Conservation (phyloP, 2,797 vertebrate species). For the Rhadinocentrus ornatus region DNA sequence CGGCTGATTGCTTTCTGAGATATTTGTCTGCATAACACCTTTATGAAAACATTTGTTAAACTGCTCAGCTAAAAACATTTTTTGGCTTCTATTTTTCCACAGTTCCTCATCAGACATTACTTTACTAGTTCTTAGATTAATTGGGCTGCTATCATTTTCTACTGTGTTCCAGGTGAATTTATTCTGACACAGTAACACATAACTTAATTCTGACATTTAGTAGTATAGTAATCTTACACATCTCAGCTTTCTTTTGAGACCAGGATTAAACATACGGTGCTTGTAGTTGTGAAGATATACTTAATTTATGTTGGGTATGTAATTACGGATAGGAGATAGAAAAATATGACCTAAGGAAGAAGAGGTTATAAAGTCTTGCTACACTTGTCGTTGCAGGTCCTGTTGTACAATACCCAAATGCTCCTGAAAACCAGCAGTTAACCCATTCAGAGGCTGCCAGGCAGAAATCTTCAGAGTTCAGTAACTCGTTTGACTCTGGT, state of each 20-base stretch:
- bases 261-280: too few relatives aligned
- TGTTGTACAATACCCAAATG: constrained; percentile 41
- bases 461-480: constrained; percentile 53
- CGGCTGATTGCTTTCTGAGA: too few relatives aligned
- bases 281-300: neutral
- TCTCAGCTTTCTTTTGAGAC: neutral
- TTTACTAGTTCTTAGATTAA: neutral
- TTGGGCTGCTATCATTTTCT: neutral
- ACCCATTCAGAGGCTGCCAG: constrained; percentile 44
- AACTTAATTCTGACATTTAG: neutral
- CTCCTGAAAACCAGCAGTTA: constrained; percentile 42
- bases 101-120: neutral
- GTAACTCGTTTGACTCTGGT: constrained; percentile 47
- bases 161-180: neutral
- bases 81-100: too few relatives aligned
- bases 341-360: neutral
- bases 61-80: too few relatives aligned
- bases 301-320: neutral
- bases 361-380: neutral
- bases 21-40: too few relatives aligned
- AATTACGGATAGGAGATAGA: neutral
- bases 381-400: constrained; percentile 39
- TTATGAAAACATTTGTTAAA: too few relatives aligned
- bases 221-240: neutral
- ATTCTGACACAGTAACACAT: neutral